Conservation (phyloP, 2,888 invertebrate species). For the Aphrophora alni region DNA sequence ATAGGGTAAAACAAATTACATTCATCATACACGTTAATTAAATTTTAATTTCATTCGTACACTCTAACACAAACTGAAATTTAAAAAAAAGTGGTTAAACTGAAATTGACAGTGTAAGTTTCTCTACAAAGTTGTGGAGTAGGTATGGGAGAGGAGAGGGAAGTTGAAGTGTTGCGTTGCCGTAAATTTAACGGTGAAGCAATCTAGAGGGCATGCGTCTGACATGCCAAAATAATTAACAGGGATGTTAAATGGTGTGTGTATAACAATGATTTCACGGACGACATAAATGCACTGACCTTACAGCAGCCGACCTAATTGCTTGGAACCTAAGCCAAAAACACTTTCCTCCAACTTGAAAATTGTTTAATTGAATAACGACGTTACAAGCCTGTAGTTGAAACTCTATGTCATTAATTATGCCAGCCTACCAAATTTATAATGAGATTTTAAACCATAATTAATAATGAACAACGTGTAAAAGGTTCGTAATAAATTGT, state of each 20-base stretch:
- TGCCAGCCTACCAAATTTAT: not conserved
- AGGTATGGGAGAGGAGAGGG: not conserved
- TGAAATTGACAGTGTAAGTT: not conserved
- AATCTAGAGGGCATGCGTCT: conserved; percentile 1
- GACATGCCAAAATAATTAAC: conserved; percentile 6
- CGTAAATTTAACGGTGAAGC: not conserved
- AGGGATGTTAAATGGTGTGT: conserved; percentile 4
- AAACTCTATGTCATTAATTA: not conserved
- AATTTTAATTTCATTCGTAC: too few relatives aligned
- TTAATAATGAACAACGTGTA: not conserved
- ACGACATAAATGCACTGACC: not conserved
- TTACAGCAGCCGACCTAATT: not conserved
- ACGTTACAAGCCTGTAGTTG: not conserved
- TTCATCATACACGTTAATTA: too few relatives aligned
- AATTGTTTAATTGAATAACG: conserved; percentile 9
- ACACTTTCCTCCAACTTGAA: not conserved
- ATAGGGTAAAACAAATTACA: too few relatives aligned
- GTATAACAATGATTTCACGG: conserved; percentile 1
- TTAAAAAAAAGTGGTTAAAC: not conserved
- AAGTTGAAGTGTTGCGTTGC: not conserved
- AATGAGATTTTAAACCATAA: conserved; percentile 1
- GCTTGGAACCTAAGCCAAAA: not conserved
- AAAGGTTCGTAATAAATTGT: not conserved
- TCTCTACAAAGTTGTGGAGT: too few relatives aligned
- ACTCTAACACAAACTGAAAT: too few relatives aligned